Evolutionary conservation across 2,113 vertebrate species (phyloP).

Genomic region (Aegithalos caudatus): DNA sequence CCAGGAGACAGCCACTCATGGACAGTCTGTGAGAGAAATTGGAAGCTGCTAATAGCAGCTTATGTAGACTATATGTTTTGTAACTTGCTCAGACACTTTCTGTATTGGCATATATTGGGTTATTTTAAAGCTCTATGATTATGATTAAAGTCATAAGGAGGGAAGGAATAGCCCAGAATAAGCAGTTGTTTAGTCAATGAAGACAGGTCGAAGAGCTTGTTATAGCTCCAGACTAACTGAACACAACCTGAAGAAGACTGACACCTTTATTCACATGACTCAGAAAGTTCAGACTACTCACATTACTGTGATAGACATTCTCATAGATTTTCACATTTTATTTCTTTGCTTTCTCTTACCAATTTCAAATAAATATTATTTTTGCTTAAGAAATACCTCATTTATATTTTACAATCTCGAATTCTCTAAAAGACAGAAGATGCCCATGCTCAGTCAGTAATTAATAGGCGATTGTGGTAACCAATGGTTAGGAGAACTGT

Average conservation of each 20-base stretch:
- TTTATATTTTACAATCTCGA: background rate
- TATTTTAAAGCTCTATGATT: background rate
- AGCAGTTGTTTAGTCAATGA: background rate
- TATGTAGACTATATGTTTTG: background rate
- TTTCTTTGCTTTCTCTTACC: background rate
- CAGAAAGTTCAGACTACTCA: background rate
- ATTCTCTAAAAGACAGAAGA: background rate
- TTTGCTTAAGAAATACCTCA: background rate
- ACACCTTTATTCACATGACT: background rate
- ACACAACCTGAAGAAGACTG: background rate
- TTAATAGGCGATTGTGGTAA: background rate
- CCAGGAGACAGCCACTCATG: background rate
- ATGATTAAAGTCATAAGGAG: background rate
- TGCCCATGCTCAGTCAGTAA: background rate
- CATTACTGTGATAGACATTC: background rate
- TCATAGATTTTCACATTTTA: background rate
- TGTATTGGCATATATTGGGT: background rate
- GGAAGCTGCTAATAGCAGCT: background rate
- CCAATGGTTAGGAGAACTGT: background rate
- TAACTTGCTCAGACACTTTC: background rate
- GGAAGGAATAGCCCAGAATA: background rate
- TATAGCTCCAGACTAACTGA: background rate
- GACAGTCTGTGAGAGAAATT: background rate
- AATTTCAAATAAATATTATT: background rate
- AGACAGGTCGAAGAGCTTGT: background rate